These are phyloP conservation scores for Temnothorax curvispinosus DNA, from an alignment of 1,140 invertebrate genomes.

Conservation along the genomic window DNA sequence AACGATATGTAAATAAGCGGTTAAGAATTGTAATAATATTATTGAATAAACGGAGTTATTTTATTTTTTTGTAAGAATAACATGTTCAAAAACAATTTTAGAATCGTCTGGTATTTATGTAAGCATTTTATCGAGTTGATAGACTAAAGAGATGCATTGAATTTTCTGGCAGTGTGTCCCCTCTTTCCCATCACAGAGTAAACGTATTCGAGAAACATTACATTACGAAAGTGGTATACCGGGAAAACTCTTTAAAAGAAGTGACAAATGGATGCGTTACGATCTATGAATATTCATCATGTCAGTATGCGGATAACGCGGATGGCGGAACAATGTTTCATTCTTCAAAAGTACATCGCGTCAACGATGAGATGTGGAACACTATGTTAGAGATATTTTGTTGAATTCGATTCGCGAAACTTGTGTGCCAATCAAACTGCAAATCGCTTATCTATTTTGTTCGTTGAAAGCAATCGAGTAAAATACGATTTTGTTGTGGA, in stretches of 20 bases:
- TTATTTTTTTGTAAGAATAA: not conserved
- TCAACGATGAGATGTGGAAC: constrained; percentile 23
- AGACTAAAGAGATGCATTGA: constrained; percentile 18
- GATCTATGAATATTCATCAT: constrained; percentile 62
- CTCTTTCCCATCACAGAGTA: not conserved
- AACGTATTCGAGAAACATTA: constrained; percentile 38
- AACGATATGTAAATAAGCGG: not conserved
- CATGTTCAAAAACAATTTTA: not conserved
- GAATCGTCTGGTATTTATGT: too few relatives aligned
- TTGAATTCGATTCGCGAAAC: constrained; percentile 24
- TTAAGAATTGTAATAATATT: not conserved
- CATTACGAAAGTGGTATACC: constrained; percentile 38
- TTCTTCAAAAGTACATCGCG: constrained; percentile 44
- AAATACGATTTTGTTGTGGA: not conserved
- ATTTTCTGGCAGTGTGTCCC: constrained; percentile 1
- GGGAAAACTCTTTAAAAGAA: constrained; percentile 52
- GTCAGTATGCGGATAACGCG: constrained; percentile 40
- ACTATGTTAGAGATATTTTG: constrained; percentile 25
- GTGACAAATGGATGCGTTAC: constrained; percentile 51
- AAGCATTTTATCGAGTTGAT: not conserved
- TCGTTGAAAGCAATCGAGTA: not conserved
- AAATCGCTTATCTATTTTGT: constrained; percentile 7
- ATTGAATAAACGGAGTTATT: not conserved
- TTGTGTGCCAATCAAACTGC: not conserved
- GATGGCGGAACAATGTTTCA: constrained; percentile 41